Evolutionary conservation across 2,888 invertebrate species (phyloP).

Genomic region (Chaetoderma sp.): DNA sequence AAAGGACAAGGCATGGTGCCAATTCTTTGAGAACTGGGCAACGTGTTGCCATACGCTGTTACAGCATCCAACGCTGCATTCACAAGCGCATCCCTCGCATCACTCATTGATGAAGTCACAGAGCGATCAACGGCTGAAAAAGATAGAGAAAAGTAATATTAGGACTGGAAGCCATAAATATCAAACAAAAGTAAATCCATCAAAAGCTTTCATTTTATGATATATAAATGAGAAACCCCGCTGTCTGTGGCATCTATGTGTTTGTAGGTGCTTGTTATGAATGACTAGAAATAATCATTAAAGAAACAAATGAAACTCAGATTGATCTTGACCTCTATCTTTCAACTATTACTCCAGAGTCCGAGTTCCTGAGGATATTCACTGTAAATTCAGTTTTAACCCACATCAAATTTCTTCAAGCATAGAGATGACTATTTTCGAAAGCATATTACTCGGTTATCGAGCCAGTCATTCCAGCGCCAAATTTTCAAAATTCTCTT

Average conservation of each 20-base stretch:
- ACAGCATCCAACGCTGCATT: constrained; percentile 94
- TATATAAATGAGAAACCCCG: no score
- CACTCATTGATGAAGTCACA: constrained; percentile 84
- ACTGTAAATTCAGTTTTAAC: no score
- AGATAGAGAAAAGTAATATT: constrained; percentile 15
- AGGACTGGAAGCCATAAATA: neutral
- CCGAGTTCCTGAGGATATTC: no score
- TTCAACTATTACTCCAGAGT: neutral
- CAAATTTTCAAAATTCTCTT: no score
- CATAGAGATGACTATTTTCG: no score
- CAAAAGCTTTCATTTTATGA: no score
- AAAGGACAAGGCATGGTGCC: constrained; percentile 81
- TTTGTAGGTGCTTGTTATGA: neutral
- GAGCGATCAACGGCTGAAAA: constrained; percentile 88
- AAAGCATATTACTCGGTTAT: no score
- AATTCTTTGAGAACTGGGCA: constrained; percentile 70
- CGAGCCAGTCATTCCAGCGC: no score
- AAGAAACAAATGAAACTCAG: neutral
- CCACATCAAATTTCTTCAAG: no score
- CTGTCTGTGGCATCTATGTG: neutral
- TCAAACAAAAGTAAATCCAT: neutral
- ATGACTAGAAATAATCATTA: neutral
- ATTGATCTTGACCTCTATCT: neutral
- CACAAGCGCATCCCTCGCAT: constrained; percentile 95
- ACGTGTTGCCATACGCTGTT: constrained; percentile 78